Percentiles rank a stretch among this genome's conserved stretches.
Conservation (phyloP, 2,113 vertebrate species). For the Oncorhynchus keta region DNA sequence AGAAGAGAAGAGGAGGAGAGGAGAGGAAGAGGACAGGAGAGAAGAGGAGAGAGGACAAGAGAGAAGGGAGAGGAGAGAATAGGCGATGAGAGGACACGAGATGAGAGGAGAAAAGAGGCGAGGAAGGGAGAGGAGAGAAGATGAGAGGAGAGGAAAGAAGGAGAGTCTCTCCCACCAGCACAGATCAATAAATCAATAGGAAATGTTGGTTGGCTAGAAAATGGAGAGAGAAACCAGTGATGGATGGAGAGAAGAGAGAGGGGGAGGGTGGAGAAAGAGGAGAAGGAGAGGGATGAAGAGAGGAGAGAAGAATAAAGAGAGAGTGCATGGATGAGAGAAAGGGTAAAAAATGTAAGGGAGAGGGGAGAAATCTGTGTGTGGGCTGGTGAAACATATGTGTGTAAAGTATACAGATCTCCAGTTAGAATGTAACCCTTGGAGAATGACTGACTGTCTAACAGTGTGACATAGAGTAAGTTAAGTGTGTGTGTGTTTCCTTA, state of each 20-base stretch:
- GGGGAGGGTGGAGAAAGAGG: conserved; percentile 70
- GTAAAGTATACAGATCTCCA: too few relatives aligned
- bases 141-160: neutral
- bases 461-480: too few relatives aligned
- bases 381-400: too few relatives aligned
- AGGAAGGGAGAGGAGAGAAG: neutral
- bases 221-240: conserved; percentile 89
- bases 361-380: too few relatives aligned
- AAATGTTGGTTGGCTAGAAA: conserved; percentile 93
- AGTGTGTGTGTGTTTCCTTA: too few relatives aligned
- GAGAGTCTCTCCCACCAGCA: conserved; percentile 86
- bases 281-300: conserved; percentile 61
- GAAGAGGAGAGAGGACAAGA: neutral
- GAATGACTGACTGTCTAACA: too few relatives aligned
- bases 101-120: neutral
- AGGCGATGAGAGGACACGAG: neutral
- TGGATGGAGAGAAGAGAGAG: conserved; percentile 79
- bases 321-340: conserved; percentile 66
- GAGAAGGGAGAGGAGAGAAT: neutral
- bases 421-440: too few relatives aligned
- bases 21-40: too few relatives aligned
- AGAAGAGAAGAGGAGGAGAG: too few relatives aligned
- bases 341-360: neutral
- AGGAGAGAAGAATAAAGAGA: conserved; percentile 13
- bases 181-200: conserved; percentile 98